phyloP scores from a whole-genome alignment of 2,888 invertebrate species.

The Hymenopus coronatus region DNA sequence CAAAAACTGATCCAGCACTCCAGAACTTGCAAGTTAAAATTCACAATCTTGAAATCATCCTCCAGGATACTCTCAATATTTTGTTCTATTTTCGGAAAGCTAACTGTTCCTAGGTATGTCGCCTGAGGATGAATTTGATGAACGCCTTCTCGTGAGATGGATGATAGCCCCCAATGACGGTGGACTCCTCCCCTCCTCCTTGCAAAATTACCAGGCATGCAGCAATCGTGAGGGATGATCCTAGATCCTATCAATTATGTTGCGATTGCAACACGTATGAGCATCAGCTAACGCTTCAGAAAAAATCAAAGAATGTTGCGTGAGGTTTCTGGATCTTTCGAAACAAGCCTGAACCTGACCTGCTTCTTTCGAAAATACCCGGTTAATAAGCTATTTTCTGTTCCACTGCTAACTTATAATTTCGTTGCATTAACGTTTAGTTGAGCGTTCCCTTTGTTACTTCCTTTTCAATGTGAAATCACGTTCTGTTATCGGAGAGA shows the following conservation, averaged over 20 bases:
- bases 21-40: background rate
- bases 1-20: too few species aligned
- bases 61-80: background rate
- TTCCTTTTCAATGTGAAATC: too few species aligned
- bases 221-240: background rate
- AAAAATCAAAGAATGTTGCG: background rate
- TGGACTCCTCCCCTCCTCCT: background rate
- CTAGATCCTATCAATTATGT: background rate
- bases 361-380: background rate
- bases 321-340: background rate
- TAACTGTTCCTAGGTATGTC: too few species aligned
- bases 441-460: too few species aligned
- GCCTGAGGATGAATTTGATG: too few species aligned
- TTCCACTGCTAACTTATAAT: too few species aligned
- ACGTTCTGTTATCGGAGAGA: too few species aligned
- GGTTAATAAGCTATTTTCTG: background rate
- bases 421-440: too few species aligned
- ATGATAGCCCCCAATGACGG: background rate
- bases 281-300: background rate
- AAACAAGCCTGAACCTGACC: background rate
- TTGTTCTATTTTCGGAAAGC: background rate
- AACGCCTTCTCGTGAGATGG: background rate
- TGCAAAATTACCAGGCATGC: background rate
- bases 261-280: background rate
- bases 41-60: background rate